Evolutionary conservation across 2,888 invertebrate species (phyloP), one percentile per base, ranked within the genome.

Genomic region (Tenodera sinensis): DNA sequence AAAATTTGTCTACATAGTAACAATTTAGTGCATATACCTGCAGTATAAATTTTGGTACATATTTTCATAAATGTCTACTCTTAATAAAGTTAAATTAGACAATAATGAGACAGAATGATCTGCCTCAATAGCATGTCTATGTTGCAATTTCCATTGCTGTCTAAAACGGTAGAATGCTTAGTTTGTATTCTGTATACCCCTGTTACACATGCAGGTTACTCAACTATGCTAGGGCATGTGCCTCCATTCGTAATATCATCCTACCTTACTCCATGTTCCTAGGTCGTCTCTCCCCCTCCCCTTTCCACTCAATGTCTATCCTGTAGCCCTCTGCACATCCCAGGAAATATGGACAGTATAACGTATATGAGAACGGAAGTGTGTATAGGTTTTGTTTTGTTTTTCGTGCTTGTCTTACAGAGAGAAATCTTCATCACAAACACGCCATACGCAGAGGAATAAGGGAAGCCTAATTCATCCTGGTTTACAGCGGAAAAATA

Each of bases 361-460:
- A 25, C 30, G 81, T 81, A 86, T 28, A 71, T 71, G 54, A 71
- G 54, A 42, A 71, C 54, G 54, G 81, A 30, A 20, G 81, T 30
- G 25, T 86, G 28, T 86, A 86, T 86, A 81, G 86, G 81, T 86
- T 86, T 81, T 71, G 71, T 86, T 84, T 84, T 30, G 25, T 84
- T 84, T 30, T 25, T 42, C 6, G 14, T 30, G 54, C 54, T 25
- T 71, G 20, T 71, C 54, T 71, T 20, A 20, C 54, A 25, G 54
- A 71, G 54, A 71, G 25, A 71, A 71, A 71, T 71, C 54, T 71
- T 71, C 54, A 71, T 71, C 54, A 71, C 54, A 71, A 71, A 71
- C 54, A 71, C 54, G 54, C 54, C 54, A 71, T 71, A 71, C 54
- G 15, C 54, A 71, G 54, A 71, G 54, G 54, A 71, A 71, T 71